Base-by-base conservation (phyloP, 2,797 vertebrate genomes). In the Podarcis siculus region DNA sequence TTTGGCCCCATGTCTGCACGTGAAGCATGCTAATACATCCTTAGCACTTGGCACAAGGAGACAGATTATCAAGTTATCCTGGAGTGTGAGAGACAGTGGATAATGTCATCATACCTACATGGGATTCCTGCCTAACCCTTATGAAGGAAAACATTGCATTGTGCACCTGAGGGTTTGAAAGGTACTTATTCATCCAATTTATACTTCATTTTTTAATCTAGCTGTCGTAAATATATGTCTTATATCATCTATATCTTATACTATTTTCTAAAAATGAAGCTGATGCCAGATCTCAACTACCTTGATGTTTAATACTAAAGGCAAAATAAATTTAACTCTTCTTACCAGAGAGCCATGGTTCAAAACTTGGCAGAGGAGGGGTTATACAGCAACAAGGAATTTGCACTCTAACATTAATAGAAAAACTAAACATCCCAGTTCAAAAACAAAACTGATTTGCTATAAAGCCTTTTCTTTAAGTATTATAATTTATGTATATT, bases 391-490 rank as follows among this genome's bases (percentile, higher is more conserved):
- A n/a, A 12, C 69, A 71, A n/a, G 30, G 69, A 71, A 30, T 71
- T 30, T 8, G 23, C 3, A 69, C 15, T 49, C 71, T 55, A 3
- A 69, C 15, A 13, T 64, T 39, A 79, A 10, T 12, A 49, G 19
- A 49, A 83, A 17, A 79, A 55, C 23, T 82, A 30, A 86, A 49
- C 5, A 69, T 10, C 85, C 32, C 64, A 83, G 86, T 83, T 21
- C 83, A 30, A 87, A 83, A 83, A 1, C 1, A n/a, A 90, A 12
- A 13, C 66, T 64, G 42, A 85, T 69, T 66, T 13, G 25, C 21
- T 80, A 67, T 39, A 55, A 87, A 92, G 30, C 39, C 85, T 81
- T 81, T 61, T 81, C 35, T 71, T 49, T 71, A 49, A 78, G 12
- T 39, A 61, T 27, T 83, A 82, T 37, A 83, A 87, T 71, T 58